Conservation (phyloP, 2,888 invertebrate genomes). For the Lasioglossum oenotherae region DNA sequence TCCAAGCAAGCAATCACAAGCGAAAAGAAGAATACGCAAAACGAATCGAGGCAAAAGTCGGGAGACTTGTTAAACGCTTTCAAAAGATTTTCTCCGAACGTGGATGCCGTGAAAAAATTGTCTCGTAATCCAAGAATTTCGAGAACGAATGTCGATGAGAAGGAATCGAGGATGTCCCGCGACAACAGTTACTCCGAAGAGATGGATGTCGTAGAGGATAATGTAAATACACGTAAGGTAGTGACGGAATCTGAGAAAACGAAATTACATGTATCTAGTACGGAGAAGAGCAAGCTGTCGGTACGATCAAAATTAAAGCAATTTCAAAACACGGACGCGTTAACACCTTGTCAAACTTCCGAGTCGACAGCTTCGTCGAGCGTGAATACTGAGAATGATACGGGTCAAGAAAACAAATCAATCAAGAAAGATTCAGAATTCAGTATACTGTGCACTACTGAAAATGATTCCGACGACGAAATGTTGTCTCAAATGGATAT, state of each 20-base stretch:
- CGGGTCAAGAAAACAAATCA: neutral
- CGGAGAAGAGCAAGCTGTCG: neutral
- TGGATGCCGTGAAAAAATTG: neutral
- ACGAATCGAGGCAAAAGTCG: slow-evolving; percentile 2
- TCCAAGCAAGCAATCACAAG: neutral
- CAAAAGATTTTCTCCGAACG: slow-evolving; percentile 17
- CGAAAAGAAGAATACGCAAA: neutral
- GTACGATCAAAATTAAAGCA: slow-evolving; percentile 36
- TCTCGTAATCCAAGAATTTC: neutral
- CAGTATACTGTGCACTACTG: slow-evolving; percentile 10
- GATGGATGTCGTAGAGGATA: slow-evolving; percentile 6
- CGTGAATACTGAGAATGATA: neutral
- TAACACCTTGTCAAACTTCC: neutral
- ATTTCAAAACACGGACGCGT: slow-evolving; percentile 32
- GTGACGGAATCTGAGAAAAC: neutral
- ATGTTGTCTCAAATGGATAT: slow-evolving; percentile 79
- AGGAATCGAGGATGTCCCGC: neutral
- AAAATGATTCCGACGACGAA: slow-evolving; percentile 76
- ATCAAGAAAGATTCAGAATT: neutral
- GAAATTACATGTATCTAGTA: neutral
- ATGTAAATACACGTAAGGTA: neutral
- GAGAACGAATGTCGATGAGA: neutral
- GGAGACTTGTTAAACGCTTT: slow-evolving; percentile 21
- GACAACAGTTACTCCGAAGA: neutral
- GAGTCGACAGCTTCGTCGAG: neutral